Conservation (phyloP, 2,113 vertebrate genomes). For the Petroica traversi region DNA sequence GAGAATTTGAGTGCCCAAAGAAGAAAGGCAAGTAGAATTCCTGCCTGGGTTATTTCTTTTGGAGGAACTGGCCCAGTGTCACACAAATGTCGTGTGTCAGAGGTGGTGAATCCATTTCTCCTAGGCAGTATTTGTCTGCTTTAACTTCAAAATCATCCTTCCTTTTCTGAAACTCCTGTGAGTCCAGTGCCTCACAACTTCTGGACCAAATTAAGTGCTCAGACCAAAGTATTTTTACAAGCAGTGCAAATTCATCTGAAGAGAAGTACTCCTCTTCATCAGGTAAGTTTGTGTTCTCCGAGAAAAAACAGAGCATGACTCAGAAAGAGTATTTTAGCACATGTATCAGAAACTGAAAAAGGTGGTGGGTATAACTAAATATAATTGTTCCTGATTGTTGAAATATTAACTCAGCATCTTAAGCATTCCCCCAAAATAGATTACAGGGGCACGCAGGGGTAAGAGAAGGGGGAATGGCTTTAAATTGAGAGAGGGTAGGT, state of each 20-base stretch:
- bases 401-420: neutral
- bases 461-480: neutral
- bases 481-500: neutral
- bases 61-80: accelerated
- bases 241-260: neutral
- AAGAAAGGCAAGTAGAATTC: neutral
- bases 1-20: neutral
- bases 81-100: accelerated
- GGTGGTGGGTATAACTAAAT: neutral
- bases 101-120: neutral
- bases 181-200: neutral
- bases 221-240: neutral
- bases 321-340: neutral
- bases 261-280: neutral
- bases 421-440: neutral
- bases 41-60: neutral
- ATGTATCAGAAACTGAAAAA: neutral
- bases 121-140: neutral
- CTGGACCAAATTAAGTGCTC: neutral
- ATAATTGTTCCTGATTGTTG: neutral
- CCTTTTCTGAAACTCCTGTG: neutral
- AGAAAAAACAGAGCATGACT: neutral
- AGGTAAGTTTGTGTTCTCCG: neutral
- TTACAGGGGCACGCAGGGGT: neutral
- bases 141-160: neutral